phyloP scores from a whole-genome alignment of 2,797 vertebrate genomes.

The Pyrocephalus nanus region DNA sequence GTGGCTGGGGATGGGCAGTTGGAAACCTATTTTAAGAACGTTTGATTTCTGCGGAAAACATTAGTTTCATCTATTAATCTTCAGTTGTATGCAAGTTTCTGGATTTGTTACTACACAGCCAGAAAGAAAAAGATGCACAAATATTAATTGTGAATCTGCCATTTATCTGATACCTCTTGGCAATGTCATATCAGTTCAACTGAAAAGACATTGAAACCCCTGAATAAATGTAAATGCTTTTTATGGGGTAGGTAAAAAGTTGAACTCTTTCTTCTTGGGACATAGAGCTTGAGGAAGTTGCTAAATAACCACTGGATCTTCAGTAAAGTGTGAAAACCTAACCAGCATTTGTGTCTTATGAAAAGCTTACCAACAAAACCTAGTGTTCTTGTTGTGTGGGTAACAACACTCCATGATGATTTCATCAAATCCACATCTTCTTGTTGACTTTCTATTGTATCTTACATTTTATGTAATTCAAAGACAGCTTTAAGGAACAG shows the following conservation, averaged over 20 bases:
- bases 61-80: background rate
- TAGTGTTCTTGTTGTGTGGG: background rate
- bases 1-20: background rate
- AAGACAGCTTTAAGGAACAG: background rate
- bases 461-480: background rate
- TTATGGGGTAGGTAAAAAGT: constrained; percentile 1
- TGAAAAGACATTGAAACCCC: background rate
- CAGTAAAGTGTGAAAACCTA: background rate
- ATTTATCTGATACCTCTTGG: background rate
- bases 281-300: background rate
- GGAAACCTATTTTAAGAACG: background rate
- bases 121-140: background rate
- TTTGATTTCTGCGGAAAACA: background rate
- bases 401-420: background rate
- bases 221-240: constrained; percentile 3
- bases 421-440: background rate
- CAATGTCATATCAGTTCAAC: background rate
- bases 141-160: background rate
- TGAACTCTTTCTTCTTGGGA: background rate
- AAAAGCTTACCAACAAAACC: background rate
- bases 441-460: background rate
- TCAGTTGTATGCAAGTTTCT: background rate
- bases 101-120: background rate
- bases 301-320: background rate
- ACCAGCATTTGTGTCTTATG: background rate